phyloP scores from a whole-genome alignment of 1,140 invertebrate species.

The Parapsyche elsis region DNA sequence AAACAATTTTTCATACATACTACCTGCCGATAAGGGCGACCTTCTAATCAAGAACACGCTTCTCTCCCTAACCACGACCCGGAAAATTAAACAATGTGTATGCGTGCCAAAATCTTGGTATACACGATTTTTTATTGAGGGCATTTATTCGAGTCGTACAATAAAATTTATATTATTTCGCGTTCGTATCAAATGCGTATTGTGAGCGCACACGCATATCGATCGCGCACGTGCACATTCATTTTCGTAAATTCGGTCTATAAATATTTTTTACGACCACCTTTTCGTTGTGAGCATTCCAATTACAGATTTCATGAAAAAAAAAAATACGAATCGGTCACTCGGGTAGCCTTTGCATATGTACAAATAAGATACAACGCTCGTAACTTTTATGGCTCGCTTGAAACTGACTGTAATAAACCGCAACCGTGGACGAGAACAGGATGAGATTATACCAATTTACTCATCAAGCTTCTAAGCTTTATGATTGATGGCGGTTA shows the following conservation, averaged over 20 bases:
- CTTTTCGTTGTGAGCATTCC: not conserved
- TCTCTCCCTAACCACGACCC: no score
- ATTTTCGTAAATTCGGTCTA: constrained; percentile 5
- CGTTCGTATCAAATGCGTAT: not conserved
- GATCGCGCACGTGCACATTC: not conserved
- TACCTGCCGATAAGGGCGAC: no score
- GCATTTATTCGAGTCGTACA: not conserved
- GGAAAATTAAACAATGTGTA: not conserved
- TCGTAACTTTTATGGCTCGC: not conserved
- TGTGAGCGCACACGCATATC: not conserved
- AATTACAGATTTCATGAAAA: not conserved
- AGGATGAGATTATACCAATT: no score
- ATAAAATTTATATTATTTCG: constrained; percentile 8
- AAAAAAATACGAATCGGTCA: not conserved
- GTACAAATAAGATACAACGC: not conserved
- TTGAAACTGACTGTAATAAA: no score
- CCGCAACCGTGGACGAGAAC: no score
- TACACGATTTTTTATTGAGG: constrained; percentile 1
- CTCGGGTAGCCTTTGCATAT: not conserved
- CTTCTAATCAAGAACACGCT: no score
- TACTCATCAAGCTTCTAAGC: no score
- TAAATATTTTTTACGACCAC: constrained; percentile 8
- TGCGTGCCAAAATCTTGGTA: not conserved
- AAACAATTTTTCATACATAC: no score
- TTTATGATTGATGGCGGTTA: no score